A percentile compares a stretch with the other conserved stretches of the same genome.
These are phyloP conservation scores for Tachysurus fulvidraco DNA, from an alignment of 2,113 vertebrate species.

Conservation along the genomic window DNA sequence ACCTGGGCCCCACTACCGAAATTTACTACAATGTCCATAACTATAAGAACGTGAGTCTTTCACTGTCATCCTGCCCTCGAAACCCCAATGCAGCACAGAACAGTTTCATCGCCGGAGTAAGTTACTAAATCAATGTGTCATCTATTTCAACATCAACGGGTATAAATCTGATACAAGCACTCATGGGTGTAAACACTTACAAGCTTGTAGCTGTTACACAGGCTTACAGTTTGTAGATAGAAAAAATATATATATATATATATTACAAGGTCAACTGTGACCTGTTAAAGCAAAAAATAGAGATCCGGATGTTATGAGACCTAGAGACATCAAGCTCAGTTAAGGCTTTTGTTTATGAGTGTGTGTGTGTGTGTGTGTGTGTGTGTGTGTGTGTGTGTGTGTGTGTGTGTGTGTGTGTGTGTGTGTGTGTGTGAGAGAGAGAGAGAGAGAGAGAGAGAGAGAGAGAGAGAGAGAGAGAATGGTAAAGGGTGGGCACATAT, in stretches of 20 bases:
- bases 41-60: neutral
- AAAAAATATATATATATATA: neutral
- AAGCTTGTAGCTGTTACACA: neutral
- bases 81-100: neutral
- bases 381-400: no score
- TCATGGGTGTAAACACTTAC: neutral
- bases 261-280: neutral
- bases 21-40: neutral
- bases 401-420: no score
- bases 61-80: neutral
- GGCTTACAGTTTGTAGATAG: neutral
- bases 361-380: neutral
- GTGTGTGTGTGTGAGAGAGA: neutral
- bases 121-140: slow-evolving; percentile 7
- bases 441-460: no score
- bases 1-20: neutral
- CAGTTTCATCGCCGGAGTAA: neutral
- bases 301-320: neutral
- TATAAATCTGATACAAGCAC: neutral
- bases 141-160: neutral
- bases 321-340: neutral
- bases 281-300: neutral
- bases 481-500: neutral
- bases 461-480: no score
- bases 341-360: neutral